A percentile compares a stretch with the other conserved stretches of the same genome.
Evolutionary conservation across 2,888 invertebrate species (phyloP).

Genomic region (Germaria angustata): DNA sequence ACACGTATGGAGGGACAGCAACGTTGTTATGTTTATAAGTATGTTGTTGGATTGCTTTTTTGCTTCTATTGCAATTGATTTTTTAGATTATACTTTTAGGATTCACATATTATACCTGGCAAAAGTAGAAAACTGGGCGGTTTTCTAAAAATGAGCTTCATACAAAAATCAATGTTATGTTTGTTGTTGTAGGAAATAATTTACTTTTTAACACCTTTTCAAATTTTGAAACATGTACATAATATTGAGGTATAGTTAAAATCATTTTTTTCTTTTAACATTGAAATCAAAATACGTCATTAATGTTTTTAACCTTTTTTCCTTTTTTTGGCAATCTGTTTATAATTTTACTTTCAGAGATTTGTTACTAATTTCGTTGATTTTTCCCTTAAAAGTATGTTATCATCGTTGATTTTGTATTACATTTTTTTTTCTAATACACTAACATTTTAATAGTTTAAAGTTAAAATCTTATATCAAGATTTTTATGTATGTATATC

Average conservation of each 20-base stretch:
- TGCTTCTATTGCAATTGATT: constrained; percentile 46
- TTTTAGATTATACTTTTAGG: constrained; percentile 47
- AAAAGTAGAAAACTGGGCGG: constrained; percentile 33
- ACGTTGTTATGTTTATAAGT: neutral
- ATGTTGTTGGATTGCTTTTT: neutral
- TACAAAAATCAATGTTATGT: constrained; percentile 43
- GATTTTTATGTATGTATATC: neutral
- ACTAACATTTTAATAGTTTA: neutral
- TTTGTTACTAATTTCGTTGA: neutral
- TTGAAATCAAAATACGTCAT: constrained; percentile 44
- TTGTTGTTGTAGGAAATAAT: constrained; percentile 6
- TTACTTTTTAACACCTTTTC: neutral
- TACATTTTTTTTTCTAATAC: constrained; percentile 12
- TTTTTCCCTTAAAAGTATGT: neutral
- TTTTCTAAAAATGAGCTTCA: constrained; percentile 1
- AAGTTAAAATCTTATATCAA: neutral
- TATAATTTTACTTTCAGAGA: neutral
- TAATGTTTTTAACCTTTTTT: neutral
- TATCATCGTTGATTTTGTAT: constrained; percentile 8
- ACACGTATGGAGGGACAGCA: constrained; percentile 3
- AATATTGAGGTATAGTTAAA: neutral
- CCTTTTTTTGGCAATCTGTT: neutral
- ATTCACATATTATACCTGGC: constrained; percentile 12
- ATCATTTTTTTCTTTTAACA: neutral
- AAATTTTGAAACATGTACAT: neutral